phyloP scores from a whole-genome alignment of 2,888 invertebrate genomes.

The Drosophila rellima region DNA sequence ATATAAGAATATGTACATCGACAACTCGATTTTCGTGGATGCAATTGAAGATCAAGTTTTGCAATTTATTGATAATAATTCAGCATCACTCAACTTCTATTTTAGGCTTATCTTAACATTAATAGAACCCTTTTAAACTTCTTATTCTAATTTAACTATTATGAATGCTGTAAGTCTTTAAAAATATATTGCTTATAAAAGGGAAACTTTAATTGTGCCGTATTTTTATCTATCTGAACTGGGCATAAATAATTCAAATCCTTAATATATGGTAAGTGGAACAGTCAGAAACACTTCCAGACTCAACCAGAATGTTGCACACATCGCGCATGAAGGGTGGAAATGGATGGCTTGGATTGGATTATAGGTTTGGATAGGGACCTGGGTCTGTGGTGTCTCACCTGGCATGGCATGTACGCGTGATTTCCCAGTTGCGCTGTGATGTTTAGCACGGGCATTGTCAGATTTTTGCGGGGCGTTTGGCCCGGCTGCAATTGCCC shows the following conservation, averaged over 20 bases:
- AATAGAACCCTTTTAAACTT: too few relatives aligned
- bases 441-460: slow-evolving; percentile 89
- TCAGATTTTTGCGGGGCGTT: slow-evolving; percentile 68
- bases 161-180: too few relatives aligned
- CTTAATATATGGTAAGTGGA: slow-evolving; percentile 10
- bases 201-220: not conserved
- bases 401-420: slow-evolving; percentile 96
- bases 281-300: not conserved
- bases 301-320: not conserved
- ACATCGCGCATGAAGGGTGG: slow-evolving; percentile 1
- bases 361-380: slow-evolving; percentile 7
- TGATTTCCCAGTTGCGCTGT: slow-evolving; percentile 96
- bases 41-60: too few relatives aligned
- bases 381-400: slow-evolving; percentile 81
- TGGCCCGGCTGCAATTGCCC: slow-evolving; percentile 52
- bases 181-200: too few relatives aligned
- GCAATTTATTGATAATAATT: too few relatives aligned
- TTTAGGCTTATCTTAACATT: too few relatives aligned
- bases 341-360: slow-evolving; percentile 11
- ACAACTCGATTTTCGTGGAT: too few relatives aligned
- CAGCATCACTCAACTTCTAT: too few relatives aligned
- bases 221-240: slow-evolving; percentile 3
- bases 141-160: too few relatives aligned
- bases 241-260: not conserved
- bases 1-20: too few relatives aligned